Evolutionary conservation across 2,797 vertebrate genomes (phyloP), one percentile per base, ranked within the genome.

Genomic region (Buceros bicornis): DNA sequence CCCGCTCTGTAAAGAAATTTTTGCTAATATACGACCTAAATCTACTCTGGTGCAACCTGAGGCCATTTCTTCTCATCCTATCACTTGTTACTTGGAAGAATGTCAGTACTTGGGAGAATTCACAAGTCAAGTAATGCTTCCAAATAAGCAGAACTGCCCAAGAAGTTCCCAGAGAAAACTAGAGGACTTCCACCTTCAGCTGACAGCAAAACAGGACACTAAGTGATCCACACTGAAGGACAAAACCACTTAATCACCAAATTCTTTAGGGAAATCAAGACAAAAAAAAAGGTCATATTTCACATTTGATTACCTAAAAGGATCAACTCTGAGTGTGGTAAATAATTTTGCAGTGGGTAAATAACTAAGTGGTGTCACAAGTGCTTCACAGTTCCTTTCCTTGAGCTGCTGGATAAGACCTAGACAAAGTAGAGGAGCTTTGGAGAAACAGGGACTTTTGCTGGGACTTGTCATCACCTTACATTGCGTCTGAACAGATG

Each of bases 401-500:
- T 31, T 10, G 17, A 69, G 28, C 29, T 74, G 45, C 67, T 57
- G 3, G 3, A 78, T 37, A 69, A 69, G 47, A 15, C 47, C 22
- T 14, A 33, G 51, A 13, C 12, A 25, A 29, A 71, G 26, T 13
- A 70, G 58, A 20, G 37, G n/a, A 62, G 37, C 60, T 57, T 57
- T 72, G 85, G 10, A 87, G 64, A 60, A 80, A 87, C 18, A 31
- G 0, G 3, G 24, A 24, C 20, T 35, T 74, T 54, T 53, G 57
- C 45, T 48, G 45, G n/a, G 35, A 33, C 0, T 5, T 0, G 1
- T 70, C 3, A 0, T 58, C 71, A 43, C 10, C 16, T 58, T 10
- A 21, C 42, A 3, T 10, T 19, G 26, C 2, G 0, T 56, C 45
- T 33, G 31, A 83, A 48, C 40, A 67, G 54, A 90, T 29, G 31